Percentiles rank a stretch among this genome's conserved stretches.
phyloP scores from a whole-genome alignment of 2,888 invertebrate species.

The Epirrita christyi region DNA sequence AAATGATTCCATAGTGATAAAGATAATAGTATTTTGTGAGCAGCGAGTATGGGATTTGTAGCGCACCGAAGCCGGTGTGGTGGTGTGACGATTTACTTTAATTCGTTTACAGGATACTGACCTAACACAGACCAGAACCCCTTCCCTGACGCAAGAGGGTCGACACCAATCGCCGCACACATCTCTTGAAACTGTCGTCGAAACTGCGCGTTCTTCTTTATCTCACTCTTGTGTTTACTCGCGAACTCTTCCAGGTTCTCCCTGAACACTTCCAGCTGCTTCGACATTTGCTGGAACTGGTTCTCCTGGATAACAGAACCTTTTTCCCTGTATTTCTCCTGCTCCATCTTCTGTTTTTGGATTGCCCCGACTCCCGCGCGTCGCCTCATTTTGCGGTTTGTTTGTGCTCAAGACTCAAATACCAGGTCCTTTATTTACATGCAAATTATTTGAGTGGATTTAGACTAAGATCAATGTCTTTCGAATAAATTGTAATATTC shows the following conservation, averaged over 20 bases:
- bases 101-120: slow-evolving; percentile 38
- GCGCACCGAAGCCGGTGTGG: too few species aligned
- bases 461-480: too few species aligned
- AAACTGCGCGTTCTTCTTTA: slow-evolving; percentile 97
- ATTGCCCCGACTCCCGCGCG: slow-evolving; percentile 95
- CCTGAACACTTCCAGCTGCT: slow-evolving; percentile 96
- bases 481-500: too few species aligned
- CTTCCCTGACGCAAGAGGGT: slow-evolving; percentile 97
- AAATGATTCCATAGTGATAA: too few species aligned
- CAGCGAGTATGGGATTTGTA: too few species aligned
- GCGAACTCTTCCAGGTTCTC: slow-evolving; percentile 98
- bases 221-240: slow-evolving; percentile 96
- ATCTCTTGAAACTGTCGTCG: slow-evolving; percentile 98
- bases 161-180: slow-evolving; percentile 99
- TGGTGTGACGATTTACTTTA: too few species aligned
- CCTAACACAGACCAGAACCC: slow-evolving; percentile 99
- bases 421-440: too few species aligned
- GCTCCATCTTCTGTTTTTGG: slow-evolving; percentile 93
- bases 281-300: slow-evolving; percentile 96
- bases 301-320: slow-evolving; percentile 96
- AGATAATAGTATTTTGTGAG: too few species aligned
- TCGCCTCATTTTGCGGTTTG: slow-evolving; percentile 87
- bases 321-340: slow-evolving; percentile 96
- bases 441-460: too few species aligned
- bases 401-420: not conserved